phyloP scores from a whole-genome alignment of 2,888 invertebrate species.

The Tetanocera ferruginea region DNA sequence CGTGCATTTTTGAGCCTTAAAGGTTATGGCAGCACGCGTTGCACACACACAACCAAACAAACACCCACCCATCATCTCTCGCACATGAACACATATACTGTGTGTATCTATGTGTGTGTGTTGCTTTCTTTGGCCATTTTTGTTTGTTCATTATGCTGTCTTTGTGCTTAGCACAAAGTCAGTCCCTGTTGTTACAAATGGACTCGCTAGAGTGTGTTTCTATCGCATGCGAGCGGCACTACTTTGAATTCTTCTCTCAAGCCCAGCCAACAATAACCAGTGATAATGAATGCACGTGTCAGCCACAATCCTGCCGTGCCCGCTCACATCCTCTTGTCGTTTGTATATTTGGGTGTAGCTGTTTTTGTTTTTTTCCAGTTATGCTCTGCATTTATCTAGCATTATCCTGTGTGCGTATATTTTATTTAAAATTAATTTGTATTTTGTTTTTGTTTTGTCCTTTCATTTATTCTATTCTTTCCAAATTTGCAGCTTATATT shows the following conservation, averaged over 20 bases:
- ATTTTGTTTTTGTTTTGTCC: background rate
- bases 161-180: background rate
- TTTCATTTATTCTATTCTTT: background rate
- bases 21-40: background rate
- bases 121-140: too few relatives aligned
- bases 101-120: too few relatives aligned
- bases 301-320: background rate
- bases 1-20: background rate
- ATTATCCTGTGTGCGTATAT: background rate
- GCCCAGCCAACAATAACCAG: background rate
- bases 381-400: background rate
- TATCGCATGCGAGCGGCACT: slow-evolving; percentile 17
- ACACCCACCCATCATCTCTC: background rate
- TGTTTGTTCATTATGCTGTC: too few relatives aligned
- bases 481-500: too few relatives aligned
- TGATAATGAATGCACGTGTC: slow-evolving; percentile 27
- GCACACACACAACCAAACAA: background rate
- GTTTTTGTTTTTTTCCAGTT: background rate
- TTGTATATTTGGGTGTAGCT: background rate
- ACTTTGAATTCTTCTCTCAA: slow-evolving; percentile 11
- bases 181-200: slow-evolving; percentile 9
- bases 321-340: background rate
- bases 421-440: background rate
- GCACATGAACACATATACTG: background rate
- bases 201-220: background rate